Evolutionary conservation across 2,113 vertebrate genomes (phyloP).

Genomic region (Polyodon spathula): DNA sequence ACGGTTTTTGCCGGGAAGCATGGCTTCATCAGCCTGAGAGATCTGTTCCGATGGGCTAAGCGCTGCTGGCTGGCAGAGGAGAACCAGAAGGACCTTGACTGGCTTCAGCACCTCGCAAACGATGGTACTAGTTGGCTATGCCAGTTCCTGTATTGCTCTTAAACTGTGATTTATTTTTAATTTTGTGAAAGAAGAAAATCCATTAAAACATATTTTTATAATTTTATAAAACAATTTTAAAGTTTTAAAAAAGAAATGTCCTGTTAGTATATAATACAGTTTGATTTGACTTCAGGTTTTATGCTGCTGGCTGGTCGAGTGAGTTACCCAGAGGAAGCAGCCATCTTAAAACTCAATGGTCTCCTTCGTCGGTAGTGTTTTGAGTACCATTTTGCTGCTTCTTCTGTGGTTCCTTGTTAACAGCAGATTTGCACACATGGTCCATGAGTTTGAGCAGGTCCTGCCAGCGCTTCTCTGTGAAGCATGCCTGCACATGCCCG

Average conservation of each 20-base stretch:
- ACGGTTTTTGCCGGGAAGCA: constrained; percentile 95
- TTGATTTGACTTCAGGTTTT: constrained; percentile 57
- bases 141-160: no score
- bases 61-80: constrained; percentile 80
- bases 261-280: no score
- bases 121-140: constrained; percentile 60
- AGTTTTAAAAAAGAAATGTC: no score
- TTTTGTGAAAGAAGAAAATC: no score
- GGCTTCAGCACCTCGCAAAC: constrained; percentile 91
- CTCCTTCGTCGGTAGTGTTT: no score
- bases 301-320: constrained; percentile 95
- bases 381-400: constrained; percentile 62
- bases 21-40: constrained; percentile 88
- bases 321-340: constrained; percentile 79
- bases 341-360: no score
- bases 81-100: constrained; percentile 68
- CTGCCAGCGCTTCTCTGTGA: constrained; percentile 84
- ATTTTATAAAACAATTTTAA: no score
- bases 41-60: constrained; percentile 94
- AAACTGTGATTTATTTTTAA: no score
- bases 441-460: constrained; percentile 92
- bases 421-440: constrained; percentile 82
- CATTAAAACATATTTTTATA: no score
- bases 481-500: constrained; percentile 93
- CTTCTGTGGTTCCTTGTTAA: constrained; percentile 67